These are phyloP conservation scores for Drosophila basisetae DNA, from an alignment of 2,888 invertebrate genomes.

Conservation along the genomic window DNA sequence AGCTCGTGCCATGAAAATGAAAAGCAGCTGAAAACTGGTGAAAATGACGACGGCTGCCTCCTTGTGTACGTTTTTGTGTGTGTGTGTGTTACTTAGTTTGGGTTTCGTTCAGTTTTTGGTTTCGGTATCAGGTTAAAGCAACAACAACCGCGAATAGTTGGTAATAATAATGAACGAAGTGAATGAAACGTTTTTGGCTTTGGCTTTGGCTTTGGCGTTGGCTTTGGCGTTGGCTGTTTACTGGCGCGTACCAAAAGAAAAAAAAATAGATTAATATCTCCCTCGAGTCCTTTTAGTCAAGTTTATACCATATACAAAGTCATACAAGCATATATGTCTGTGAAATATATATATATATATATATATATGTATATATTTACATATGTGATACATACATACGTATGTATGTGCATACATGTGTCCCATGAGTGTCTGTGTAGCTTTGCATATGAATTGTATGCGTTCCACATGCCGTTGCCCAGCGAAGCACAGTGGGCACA, in stretches of 20 bases:
- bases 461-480: constrained; percentile 61
- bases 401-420: constrained; percentile 19
- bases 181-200: constrained; percentile 67
- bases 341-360: not conserved
- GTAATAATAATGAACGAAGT: constrained; percentile 75
- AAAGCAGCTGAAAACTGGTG: constrained; percentile 72
- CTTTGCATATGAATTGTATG: constrained; percentile 68
- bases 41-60: constrained; percentile 48
- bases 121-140: constrained; percentile 73
- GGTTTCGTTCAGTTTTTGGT: constrained; percentile 68
- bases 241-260: constrained; percentile 47
- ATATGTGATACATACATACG: constrained; percentile 9
- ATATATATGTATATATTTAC: constrained; percentile 16
- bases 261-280: constrained; percentile 76
- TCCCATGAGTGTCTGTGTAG: constrained; percentile 55
- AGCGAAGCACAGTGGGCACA: constrained; percentile 44
- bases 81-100: constrained; percentile 26
- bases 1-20: constrained; percentile 60
- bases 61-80: not conserved
- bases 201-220: constrained; percentile 43
- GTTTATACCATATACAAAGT: constrained; percentile 62
- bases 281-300: constrained; percentile 80
- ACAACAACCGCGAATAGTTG: constrained; percentile 71
- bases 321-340: constrained; percentile 21
- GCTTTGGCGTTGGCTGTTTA: constrained; percentile 50